Conservation (phyloP, 53 echinoderm and acorn worm genomes). For the Stichopus horrens region DNA sequence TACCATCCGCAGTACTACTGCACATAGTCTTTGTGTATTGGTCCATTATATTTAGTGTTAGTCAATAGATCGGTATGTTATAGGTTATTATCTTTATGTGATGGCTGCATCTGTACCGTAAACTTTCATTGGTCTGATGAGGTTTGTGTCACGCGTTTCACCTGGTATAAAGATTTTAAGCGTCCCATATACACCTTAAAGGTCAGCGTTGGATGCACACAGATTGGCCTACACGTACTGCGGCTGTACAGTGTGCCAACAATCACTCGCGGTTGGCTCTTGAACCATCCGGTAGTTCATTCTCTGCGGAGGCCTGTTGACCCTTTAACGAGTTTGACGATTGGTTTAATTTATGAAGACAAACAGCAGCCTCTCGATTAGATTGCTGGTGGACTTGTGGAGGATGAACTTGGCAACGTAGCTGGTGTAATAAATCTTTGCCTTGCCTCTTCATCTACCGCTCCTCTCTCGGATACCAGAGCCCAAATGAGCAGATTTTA, state of each 20-base stretch:
- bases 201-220: too few relatives aligned
- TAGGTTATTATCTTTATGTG: not conserved
- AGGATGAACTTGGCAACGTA: not conserved
- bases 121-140: not conserved
- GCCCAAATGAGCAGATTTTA: not conserved
- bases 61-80: not conserved
- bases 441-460: not conserved
- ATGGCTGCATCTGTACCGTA: not conserved
- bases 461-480: not conserved
- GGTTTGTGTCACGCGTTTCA: not conserved
- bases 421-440: conserved; percentile 1
- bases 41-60: not conserved
- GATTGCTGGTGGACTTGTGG: not conserved
- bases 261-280: not conserved
- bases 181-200: not conserved
- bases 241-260: too few relatives aligned
- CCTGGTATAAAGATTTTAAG: not conserved
- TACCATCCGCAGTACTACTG: too few relatives aligned
- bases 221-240: too few relatives aligned
- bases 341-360: conserved; percentile 29
- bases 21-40: too few relatives aligned
- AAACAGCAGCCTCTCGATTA: not conserved
- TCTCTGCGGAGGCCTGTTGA: conserved; percentile 26
- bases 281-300: not conserved
- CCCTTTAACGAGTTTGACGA: not conserved